Percentiles rank a stretch among this genome's conserved stretches.
Conservation (phyloP, 1,140 invertebrate species). For the Leguminivora glycinivorella region DNA sequence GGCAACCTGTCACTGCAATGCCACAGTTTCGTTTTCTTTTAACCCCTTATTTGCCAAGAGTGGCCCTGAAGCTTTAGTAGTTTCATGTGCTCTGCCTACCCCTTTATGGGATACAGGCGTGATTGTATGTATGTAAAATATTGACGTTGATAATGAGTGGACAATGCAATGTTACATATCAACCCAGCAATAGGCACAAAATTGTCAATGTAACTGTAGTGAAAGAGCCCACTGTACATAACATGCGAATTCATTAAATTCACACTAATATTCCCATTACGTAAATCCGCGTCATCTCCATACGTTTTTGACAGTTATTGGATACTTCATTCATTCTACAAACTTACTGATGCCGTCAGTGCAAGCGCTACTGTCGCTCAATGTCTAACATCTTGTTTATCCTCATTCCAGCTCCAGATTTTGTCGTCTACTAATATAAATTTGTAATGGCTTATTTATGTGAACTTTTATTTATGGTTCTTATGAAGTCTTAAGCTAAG, state of each 20-base stretch:
- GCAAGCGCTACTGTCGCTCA: background rate
- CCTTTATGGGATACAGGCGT: too few species aligned
- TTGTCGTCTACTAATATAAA: background rate
- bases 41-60: too few species aligned
- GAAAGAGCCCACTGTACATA: too few species aligned
- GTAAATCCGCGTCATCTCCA: background rate
- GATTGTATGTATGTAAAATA: too few species aligned
- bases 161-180: too few species aligned
- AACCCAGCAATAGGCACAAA: too few species aligned
- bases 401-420: background rate
- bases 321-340: slow-evolving; percentile 5
- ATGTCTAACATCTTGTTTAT: background rate
- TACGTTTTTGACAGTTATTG: background rate
- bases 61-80: too few species aligned
- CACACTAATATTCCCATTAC: background rate
- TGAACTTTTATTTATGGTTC: background rate
- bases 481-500: background rate
- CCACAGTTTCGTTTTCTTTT: too few species aligned
- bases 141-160: too few species aligned
- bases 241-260: background rate
- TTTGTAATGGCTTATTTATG: slow-evolving; percentile 9
- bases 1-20: too few species aligned
- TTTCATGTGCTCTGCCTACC: too few species aligned
- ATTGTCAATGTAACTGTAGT: too few species aligned
- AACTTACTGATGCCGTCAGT: background rate